A percentile compares a stretch with the other conserved stretches of the same genome.
These are phyloP conservation scores for Criorhina ranunculi DNA, from an alignment of 2,888 invertebrate species.

Conservation along the genomic window DNA sequence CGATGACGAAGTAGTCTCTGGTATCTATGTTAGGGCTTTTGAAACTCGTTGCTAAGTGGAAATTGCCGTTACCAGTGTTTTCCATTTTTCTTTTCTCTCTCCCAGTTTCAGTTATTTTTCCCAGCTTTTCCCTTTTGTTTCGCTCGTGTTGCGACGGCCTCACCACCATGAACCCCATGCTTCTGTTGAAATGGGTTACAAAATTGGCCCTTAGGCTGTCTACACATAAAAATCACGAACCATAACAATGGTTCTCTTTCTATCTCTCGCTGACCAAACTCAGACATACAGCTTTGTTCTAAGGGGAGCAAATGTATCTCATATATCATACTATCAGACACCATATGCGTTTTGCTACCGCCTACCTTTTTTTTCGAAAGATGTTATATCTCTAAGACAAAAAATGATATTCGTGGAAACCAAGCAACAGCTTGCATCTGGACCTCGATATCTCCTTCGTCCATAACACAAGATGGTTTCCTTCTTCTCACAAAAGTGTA, in stretches of 20 bases:
- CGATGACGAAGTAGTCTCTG: conserved; percentile 32
- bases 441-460: conserved; percentile 40
- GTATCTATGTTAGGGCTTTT: conserved; percentile 53
- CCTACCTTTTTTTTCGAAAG: conserved; percentile 63
- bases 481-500: conserved; percentile 45
- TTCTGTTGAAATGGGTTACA: conserved; percentile 69
- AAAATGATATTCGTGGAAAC: conserved; percentile 74
- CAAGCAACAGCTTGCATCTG: conserved; percentile 75
- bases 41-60: conserved; percentile 48
- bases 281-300: conserved; percentile 20
- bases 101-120: conserved; percentile 44
- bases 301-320: conserved; percentile 64
- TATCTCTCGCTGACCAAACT: neutral
- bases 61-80: conserved; percentile 67
- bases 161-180: conserved; percentile 6
- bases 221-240: conserved; percentile 64
- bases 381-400: conserved; percentile 31
- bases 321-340: conserved; percentile 65
- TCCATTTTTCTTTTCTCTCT: conserved; percentile 33
- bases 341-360: conserved; percentile 69
- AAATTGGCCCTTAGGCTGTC: conserved; percentile 50
- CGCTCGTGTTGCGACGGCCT: conserved; percentile 11
- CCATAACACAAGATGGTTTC: conserved; percentile 66
- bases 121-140: conserved; percentile 76
- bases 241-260: conserved; percentile 49